A percentile compares a stretch with the other conserved stretches of the same genome.
These are phyloP conservation scores for Clarias fuscus DNA, from an alignment of 2,797 vertebrate species.

Conservation along the genomic window DNA sequence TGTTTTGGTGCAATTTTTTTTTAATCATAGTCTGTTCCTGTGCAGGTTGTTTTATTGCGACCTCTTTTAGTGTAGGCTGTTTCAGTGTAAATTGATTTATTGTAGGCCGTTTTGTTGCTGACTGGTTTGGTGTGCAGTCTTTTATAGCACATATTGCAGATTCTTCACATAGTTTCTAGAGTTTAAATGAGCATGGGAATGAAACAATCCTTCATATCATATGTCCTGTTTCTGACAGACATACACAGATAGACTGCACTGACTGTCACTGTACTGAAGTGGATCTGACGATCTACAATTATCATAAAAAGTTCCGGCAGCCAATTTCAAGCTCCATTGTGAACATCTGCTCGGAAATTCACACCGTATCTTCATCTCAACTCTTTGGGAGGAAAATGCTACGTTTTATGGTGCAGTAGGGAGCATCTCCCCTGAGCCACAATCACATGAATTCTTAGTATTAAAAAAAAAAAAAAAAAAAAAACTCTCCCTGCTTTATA, in stretches of 20 bases:
- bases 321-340: constrained; percentile 42
- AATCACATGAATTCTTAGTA: constrained; percentile 12
- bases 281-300: constrained; percentile 42
- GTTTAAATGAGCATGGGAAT: not conserved
- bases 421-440: constrained; percentile 27
- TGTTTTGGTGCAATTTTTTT: not conserved
- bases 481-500: constrained; percentile 29
- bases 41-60: not conserved
- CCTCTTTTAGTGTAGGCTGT: not conserved
- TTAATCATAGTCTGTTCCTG: too few relatives aligned
- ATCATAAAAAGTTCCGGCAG: constrained; percentile 38
- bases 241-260: not conserved
- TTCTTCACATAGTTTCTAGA: not conserved
- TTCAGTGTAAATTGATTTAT: not conserved
- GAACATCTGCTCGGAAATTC: constrained; percentile 30
- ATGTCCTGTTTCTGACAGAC: constrained; percentile 9
- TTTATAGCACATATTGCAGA: not conserved
- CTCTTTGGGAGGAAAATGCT: constrained; percentile 33
- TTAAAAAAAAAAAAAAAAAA: too few relatives aligned
- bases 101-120: not conserved
- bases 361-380: constrained; percentile 30
- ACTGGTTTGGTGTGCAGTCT: too few relatives aligned
- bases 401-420: constrained; percentile 31
- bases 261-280: constrained; percentile 35
- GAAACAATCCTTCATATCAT: not conserved